Percentiles rank a stretch among this genome's conserved stretches.
phyloP scores from a whole-genome alignment of 37 sponge, comb jelly and placozoan genomes.

The Oscarella lobularis region DNA sequence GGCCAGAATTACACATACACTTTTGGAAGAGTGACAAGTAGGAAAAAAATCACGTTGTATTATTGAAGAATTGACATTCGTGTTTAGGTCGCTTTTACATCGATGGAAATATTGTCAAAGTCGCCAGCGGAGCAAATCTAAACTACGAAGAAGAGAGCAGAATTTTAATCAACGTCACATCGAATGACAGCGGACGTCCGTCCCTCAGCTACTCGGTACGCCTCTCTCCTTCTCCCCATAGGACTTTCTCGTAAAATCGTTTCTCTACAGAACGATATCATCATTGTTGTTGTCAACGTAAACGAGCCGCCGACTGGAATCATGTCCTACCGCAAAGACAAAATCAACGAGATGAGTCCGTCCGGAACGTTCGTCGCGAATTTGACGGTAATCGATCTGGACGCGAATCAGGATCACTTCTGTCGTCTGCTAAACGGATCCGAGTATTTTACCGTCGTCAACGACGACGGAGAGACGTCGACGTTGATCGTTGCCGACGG shows the following conservation, averaged over 20 bases:
- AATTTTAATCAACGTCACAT: background rate
- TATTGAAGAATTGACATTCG: background rate
- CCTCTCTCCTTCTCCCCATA: background rate
- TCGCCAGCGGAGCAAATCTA: background rate
- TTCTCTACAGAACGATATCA: background rate
- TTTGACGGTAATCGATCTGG: constrained; percentile 1
- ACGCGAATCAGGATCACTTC: background rate
- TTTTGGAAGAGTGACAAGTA: background rate
- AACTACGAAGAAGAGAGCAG: background rate
- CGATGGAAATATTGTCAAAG: background rate
- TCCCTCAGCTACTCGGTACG: background rate
- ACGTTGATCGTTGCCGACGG: background rate
- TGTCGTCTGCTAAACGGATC: background rate
- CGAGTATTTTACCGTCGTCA: background rate
- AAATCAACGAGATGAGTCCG: background rate
- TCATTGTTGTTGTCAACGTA: background rate
- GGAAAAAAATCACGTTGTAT: too few species aligned
- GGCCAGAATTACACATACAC: background rate
- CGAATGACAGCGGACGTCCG: background rate
- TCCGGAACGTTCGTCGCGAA: constrained; percentile 2
- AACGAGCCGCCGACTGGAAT: background rate
- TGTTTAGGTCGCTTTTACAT: background rate
- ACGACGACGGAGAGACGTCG: background rate
- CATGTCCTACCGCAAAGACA: background rate
- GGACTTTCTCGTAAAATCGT: background rate